Percentiles rank a stretch among this genome's conserved stretches.
Conservation (phyloP, 2,797 vertebrate genomes). For the Anguilla obscura region DNA sequence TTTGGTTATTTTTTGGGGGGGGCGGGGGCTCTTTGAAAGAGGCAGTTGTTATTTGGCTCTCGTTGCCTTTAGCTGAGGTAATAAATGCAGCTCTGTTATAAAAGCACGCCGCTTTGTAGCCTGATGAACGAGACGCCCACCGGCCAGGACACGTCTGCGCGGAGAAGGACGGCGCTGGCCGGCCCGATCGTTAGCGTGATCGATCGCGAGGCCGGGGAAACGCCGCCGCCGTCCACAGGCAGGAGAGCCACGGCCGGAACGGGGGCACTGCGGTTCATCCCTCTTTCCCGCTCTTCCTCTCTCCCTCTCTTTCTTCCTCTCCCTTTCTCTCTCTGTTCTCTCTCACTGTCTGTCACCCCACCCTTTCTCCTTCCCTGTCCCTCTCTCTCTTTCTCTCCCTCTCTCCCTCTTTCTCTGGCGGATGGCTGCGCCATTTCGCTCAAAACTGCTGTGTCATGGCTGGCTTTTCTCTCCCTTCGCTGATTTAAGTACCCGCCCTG, state of each 20-base stretch:
- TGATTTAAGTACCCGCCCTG: neutral
- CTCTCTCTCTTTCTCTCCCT: slow-evolving; percentile 4
- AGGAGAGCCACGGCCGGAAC: neutral
- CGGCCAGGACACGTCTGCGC: neutral
- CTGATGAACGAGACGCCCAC: neutral
- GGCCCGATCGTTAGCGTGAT: neutral
- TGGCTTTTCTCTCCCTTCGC: neutral
- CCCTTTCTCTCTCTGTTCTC: neutral
- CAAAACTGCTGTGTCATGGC: slow-evolving; percentile 13
- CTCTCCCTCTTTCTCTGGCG: slow-evolving; percentile 23
- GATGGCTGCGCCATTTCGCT: neutral
- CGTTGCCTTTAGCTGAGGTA: neutral
- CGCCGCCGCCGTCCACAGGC: neutral
- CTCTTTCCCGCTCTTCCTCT: neutral
- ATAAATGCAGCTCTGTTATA: neutral
- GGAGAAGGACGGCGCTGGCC: neutral
- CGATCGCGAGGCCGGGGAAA: neutral
- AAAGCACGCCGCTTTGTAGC: neutral
- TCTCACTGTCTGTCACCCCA: neutral
- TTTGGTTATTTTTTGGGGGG: neutral
- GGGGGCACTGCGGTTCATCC: neutral
- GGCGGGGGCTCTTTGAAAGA: neutral
- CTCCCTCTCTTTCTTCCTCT: neutral
- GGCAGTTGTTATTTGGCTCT: neutral
- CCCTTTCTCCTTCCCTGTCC: neutral